Base-by-base conservation (phyloP, 2,113 vertebrate genomes). In the Pimephales promelas region DNA sequence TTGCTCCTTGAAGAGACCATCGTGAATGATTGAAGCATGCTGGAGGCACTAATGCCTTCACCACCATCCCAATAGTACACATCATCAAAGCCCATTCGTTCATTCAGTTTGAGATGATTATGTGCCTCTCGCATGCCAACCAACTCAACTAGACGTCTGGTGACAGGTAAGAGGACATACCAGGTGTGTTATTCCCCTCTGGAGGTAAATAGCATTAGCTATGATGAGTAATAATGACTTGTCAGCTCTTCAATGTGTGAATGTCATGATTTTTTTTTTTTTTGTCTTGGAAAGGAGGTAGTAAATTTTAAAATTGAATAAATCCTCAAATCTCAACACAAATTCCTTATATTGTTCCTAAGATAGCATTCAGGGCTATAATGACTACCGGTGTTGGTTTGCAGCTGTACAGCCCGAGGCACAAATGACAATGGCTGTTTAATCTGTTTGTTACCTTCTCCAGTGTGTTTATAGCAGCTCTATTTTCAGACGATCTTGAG, bases 141-240 rank as follows among this genome's bases (percentile, higher is more conserved):
- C 31, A 31, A 11, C 56, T 82, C 79, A 75, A 80, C 52, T 24
- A 20, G 52, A 40, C n/a, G 54, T 13, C 16, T 68, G 86, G 74
- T 83, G 72, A 77, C 77, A 75, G 79, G 61, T 84, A 74, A 57
- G 26, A 45, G 59, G 71, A 43, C 40, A 56, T 10, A 71, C 81
- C 86, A 88, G 86, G 84, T 88, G 86, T 74, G 66, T 76, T 28
- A 52, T 74, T 81, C 22, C 70, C 84, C 54, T 73, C 59, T 40
- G 59, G 81, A 72, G 54, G 52, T 62, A 68, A 57, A 71, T 28
- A 80, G 22, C 73, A 40, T 22, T 68, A 22, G 40, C 26, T 78
- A 11, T 54, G 40, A 68, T 61, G 75, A 56, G n/a, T 71, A 66
- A 54, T 34, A 43, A 18, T 43, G 16, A 57, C 40, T 83, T 54